These are phyloP conservation scores for Rhadinocentrus ornatus DNA, from an alignment of 2,797 vertebrate genomes.

Conservation along the genomic window DNA sequence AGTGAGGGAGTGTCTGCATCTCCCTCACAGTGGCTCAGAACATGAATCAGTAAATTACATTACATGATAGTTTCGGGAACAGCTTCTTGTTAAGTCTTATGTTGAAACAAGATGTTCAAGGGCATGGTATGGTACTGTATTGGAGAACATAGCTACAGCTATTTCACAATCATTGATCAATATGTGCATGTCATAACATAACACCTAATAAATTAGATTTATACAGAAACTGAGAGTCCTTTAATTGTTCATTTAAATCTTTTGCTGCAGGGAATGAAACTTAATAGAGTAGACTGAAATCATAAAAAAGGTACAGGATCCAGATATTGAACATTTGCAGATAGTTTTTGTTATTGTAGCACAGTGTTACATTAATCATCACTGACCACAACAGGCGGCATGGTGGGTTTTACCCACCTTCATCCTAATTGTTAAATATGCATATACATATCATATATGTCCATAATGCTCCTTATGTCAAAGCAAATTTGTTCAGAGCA, in stretches of 20 bases:
- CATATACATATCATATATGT: too few relatives aligned
- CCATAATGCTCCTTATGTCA: too few relatives aligned
- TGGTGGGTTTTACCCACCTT: background rate
- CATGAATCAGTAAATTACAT: too few relatives aligned
- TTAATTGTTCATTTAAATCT: constrained; percentile 1
- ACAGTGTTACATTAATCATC: background rate
- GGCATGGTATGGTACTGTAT: too few relatives aligned
- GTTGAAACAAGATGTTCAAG: too few relatives aligned
- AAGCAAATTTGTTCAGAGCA: too few relatives aligned
- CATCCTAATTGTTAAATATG: too few relatives aligned
- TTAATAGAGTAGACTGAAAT: background rate
- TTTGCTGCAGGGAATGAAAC: background rate
- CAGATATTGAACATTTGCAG: background rate
- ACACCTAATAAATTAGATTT: constrained; percentile 2
- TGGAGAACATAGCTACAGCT: too few relatives aligned
- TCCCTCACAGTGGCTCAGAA: too few relatives aligned
- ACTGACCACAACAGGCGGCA: background rate
- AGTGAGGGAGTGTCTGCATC: too few relatives aligned
- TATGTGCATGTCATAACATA: background rate
- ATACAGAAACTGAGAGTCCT: constrained; percentile 5
- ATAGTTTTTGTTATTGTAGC: background rate
- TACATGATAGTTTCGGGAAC: too few relatives aligned
- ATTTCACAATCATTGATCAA: background rate
- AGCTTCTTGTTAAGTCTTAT: too few relatives aligned
- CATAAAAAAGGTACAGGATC: background rate